These are phyloP conservation scores for Sipha maydis DNA, from an alignment of 2,888 invertebrate genomes.

Conservation along the genomic window DNA sequence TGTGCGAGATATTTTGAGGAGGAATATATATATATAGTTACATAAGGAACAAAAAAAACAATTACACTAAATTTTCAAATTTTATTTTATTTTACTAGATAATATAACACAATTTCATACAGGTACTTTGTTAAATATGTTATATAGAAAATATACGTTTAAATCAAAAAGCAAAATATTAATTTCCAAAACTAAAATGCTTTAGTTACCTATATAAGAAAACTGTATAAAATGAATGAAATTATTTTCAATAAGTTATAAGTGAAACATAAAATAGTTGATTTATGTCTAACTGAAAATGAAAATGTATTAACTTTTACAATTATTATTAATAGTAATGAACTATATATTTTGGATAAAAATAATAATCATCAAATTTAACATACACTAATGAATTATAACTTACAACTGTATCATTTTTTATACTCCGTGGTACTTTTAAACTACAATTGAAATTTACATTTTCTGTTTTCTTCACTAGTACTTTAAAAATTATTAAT, in stretches of 20 bases:
- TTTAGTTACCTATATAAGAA: not conserved
- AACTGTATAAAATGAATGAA: not conserved
- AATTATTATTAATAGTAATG: not conserved
- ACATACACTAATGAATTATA: not conserved
- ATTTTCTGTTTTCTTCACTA: not conserved
- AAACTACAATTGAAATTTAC: not conserved
- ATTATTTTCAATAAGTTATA: not conserved
- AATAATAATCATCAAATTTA: slow-evolving; percentile 16
- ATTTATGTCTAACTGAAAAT: not conserved
- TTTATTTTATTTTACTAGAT: too few species aligned
- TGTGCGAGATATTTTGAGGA: too few species aligned
- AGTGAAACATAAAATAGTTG: not conserved
- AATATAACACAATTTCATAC: too few species aligned
- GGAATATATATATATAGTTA: not conserved
- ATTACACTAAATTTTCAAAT: not conserved
- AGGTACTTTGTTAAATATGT: not conserved
- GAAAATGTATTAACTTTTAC: not conserved
- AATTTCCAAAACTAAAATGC: not conserved
- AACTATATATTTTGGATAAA: slow-evolving; percentile 27
- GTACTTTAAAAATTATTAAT: slow-evolving; percentile 6
- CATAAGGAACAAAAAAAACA: not conserved
- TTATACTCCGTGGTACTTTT: not conserved
- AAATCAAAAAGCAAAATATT: not conserved
- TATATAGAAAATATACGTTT: not conserved
- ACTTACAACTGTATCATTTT: slow-evolving; percentile 4